Conservation (phyloP, 2,888 invertebrate genomes). For the Atethmia centrago region DNA sequence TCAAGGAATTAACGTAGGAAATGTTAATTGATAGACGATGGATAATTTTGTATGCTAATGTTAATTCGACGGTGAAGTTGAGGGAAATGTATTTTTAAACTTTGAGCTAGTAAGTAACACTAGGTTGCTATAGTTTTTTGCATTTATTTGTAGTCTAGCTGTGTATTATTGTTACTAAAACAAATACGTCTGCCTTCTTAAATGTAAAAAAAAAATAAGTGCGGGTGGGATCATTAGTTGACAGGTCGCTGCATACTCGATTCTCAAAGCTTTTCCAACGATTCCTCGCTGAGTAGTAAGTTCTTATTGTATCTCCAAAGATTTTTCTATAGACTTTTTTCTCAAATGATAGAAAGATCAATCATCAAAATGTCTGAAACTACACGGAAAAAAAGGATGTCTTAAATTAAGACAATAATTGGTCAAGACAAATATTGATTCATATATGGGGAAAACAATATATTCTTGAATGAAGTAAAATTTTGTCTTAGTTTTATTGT, state of each 20-base stretch:
- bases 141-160: background rate
- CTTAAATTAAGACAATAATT: no score
- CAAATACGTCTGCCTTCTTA: background rate
- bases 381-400: no score
- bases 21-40: conserved; percentile 65
- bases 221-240: background rate
- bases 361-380: background rate
- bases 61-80: conserved; percentile 39
- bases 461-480: no score
- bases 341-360: background rate
- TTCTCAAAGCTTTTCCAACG: background rate
- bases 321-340: background rate
- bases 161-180: background rate
- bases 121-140: no score
- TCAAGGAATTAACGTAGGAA: conserved; percentile 65
- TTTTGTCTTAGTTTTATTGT: no score
- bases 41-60: conserved; percentile 60
- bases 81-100: background rate
- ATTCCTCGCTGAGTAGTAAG: background rate
- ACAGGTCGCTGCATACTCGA: background rate
- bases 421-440: no score
- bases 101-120: background rate
- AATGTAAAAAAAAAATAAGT: background rate
- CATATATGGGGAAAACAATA: no score
- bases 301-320: background rate